Evolutionary conservation across 2,888 invertebrate species (phyloP), one percentile per base, ranked within the genome.

Genomic region (Nasonia oneida): DNA sequence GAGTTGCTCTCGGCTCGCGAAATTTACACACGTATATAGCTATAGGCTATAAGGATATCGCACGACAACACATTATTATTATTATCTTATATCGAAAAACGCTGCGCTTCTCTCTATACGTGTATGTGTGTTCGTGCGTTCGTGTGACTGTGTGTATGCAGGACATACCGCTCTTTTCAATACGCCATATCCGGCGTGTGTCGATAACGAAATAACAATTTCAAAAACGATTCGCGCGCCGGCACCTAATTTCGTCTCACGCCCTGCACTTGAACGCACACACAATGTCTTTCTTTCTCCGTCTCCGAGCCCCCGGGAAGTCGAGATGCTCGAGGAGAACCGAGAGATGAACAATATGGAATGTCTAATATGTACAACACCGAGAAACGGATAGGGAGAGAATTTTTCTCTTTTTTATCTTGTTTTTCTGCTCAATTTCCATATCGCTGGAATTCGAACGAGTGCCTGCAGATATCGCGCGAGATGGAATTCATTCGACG

Each of bases 31-130:
- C 18, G 64, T 57, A 50, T 64, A 61, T 76, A 57, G 37, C 57
- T 76, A 29, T 29, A 64, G 64, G 77, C 42, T 64, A 47, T 61
- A 61, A n/a, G 61, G n/a, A 37, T n/a, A 42, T 77, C 61, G 77
- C 57, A 61, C 15, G 33, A 29, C 67, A 67, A 67, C 67, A 67
- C 37, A 77, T 47, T 47, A n/a, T 61, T n/a, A 61, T n/a, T n/a
- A 53, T 53, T 18, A 53, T 53, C 1, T 18, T 53, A 53, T 53
- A 15, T 15, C 18, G 53, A 47, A 47, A 47, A 47, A 74, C 47
- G 74, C n/a, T 23, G 18, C 23, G 12, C 74, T 74, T 8, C 1
- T 42, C 8, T 39, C 0, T 6, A 4, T 39, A 6, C 10, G 42
- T 42, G 42, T 29, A 29, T 29, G 42, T 42, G 42, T 42, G 42